Conservation (phyloP, 2,888 invertebrate species). For the Polydrusus cervinus region DNA sequence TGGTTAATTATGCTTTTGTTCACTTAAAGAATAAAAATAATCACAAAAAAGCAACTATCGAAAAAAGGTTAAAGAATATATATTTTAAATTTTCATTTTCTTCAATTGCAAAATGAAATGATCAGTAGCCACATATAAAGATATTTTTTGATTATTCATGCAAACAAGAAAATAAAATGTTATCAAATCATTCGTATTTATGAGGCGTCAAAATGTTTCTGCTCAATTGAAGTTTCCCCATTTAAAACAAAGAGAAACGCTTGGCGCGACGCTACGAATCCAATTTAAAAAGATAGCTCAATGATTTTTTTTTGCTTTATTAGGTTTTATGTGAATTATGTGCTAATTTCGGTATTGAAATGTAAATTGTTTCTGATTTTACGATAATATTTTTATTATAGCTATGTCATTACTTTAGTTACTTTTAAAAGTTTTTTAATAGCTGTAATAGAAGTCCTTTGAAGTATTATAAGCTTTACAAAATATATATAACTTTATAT, state of each 20-base stretch:
- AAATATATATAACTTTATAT: no score
- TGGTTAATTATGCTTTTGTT: no score
- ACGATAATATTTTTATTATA: no score
- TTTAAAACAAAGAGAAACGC: not conserved
- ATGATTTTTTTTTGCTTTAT: not conserved
- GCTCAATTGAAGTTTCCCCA: not conserved
- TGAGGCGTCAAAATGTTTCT: conserved; percentile 12
- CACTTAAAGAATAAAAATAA: no score
- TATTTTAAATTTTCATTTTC: not conserved
- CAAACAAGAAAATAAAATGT: conserved; percentile 19
- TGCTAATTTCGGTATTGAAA: not conserved
- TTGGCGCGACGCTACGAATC: not conserved
- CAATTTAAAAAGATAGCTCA: not conserved
- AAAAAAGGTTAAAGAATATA: no score
- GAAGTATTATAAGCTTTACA: not conserved
- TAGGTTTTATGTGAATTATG: not conserved
- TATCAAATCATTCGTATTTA: conserved; percentile 10
- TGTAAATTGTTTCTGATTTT: not conserved
- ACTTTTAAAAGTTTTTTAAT: no score
- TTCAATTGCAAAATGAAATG: not conserved
- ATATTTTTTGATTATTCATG: not conserved
- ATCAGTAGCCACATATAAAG: not conserved
- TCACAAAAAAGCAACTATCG: no score
- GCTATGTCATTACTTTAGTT: no score
- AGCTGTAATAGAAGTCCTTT: no score